A percentile compares a stretch with the other conserved stretches of the same genome.
phyloP scores from a whole-genome alignment of 2,888 invertebrate species.

The Itoplectis maculator region DNA sequence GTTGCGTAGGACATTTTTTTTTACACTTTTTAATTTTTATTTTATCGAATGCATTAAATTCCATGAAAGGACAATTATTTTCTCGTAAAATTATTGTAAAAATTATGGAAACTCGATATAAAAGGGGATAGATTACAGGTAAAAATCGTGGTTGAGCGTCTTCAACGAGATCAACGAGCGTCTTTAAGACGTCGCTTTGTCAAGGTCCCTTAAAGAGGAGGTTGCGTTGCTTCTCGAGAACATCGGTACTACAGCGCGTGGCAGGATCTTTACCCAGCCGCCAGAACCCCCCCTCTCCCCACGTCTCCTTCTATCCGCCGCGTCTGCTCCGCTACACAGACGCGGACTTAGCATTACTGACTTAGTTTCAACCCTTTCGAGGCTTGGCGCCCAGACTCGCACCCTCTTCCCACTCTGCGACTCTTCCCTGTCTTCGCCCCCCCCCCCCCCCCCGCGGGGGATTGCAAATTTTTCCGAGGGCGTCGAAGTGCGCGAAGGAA shows the following conservation, averaged over 20 bases:
- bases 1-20: too few species aligned
- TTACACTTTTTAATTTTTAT: too few species aligned
- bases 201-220: conserved; percentile 67
- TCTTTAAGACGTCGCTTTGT: conserved; percentile 56
- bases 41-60: too few species aligned
- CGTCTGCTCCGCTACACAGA: conserved; percentile 68
- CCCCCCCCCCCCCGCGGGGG: conserved; percentile 29
- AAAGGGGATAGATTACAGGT: neutral
- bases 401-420: conserved; percentile 57
- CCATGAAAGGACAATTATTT: too few species aligned
- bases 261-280: conserved; percentile 42
- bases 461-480: conserved; percentile 31
- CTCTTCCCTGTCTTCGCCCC: conserved; percentile 25
- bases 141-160: conserved; percentile 5
- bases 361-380: conserved; percentile 80
- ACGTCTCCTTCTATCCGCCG: conserved; percentile 53
- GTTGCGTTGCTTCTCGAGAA: conserved; percentile 49
- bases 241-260: conserved; percentile 43
- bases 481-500: conserved; percentile 26
- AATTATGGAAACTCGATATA: too few species aligned
- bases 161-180: conserved; percentile 24
- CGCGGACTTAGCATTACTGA: conserved; percentile 76
- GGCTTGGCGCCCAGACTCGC: conserved; percentile 31
- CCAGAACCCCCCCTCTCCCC: conserved; percentile 39
- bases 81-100: too few species aligned